Evolutionary conservation across 2,113 vertebrate genomes (phyloP).

Genomic region (Oceanodroma tethys): DNA sequence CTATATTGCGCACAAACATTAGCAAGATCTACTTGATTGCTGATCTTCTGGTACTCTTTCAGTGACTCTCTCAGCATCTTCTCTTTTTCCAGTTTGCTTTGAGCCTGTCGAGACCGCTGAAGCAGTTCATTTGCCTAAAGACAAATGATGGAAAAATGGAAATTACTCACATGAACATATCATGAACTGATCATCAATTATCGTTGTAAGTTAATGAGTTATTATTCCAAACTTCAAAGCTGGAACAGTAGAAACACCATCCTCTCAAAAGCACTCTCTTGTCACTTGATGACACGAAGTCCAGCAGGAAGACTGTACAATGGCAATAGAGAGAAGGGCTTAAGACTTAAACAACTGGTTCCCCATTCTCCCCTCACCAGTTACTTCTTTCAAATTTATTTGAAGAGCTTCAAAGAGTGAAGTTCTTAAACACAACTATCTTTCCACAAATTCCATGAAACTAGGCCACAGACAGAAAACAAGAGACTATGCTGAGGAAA

Average conservation of each 20-base stretch:
- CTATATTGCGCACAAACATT: constrained; percentile 92
- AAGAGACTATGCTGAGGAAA: background rate
- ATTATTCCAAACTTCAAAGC: background rate
- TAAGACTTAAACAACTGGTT: background rate
- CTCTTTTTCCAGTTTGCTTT: constrained; percentile 90
- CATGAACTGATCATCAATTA: background rate
- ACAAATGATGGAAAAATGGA: background rate
- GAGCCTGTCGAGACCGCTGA: constrained; percentile 89
- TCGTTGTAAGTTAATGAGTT: background rate
- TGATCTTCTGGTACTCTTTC: constrained; percentile 93
- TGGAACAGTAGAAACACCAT: background rate
- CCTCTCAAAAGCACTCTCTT: background rate
- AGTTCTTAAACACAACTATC: background rate
- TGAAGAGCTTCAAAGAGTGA: background rate
- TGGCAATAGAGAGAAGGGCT: background rate
- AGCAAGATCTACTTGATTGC: constrained; percentile 90
- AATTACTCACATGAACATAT: background rate
- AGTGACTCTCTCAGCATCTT: constrained; percentile 89
- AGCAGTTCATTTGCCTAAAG: constrained; percentile 93
- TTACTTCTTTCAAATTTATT: background rate
- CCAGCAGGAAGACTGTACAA: background rate
- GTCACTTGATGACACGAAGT: background rate
- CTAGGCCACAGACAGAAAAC: background rate
- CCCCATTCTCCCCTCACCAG: background rate
- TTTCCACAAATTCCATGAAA: background rate